These are phyloP conservation scores for Lonchura striata DNA, from an alignment of 2,113 vertebrate genomes.

Conservation along the genomic window DNA sequence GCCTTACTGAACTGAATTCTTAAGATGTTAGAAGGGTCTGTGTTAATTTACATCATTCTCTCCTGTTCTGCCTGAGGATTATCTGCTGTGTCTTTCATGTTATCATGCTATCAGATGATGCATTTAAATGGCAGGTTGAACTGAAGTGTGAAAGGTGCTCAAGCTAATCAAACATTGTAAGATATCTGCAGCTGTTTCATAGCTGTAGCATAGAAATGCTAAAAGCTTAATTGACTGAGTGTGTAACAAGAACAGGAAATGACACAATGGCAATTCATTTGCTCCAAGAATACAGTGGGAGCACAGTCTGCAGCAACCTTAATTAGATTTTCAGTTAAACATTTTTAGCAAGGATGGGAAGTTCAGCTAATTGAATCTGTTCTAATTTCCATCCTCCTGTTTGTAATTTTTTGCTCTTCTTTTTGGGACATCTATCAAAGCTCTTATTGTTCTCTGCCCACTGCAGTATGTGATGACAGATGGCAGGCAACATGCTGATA, in stretches of 20 bases:
- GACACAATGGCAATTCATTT: constrained; percentile 24
- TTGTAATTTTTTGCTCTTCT: neutral
- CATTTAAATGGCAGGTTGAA: neutral
- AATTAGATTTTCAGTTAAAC: constrained; percentile 21
- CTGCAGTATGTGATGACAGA: constrained; percentile 2
- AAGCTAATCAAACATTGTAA: neutral
- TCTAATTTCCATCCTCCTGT: constrained; percentile 36
- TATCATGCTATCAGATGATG: neutral
- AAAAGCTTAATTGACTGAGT: neutral
- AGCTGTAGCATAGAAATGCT: neutral
- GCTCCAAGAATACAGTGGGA: neutral
- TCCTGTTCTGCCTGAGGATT: neutral
- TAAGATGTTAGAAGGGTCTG: neutral
- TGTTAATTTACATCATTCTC: neutral
- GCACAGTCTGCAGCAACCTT: neutral
- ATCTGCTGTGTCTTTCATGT: neutral
- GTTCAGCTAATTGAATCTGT: constrained; percentile 32
- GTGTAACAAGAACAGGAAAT: constrained; percentile 38
- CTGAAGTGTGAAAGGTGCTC: neutral
- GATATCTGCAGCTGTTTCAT: neutral
- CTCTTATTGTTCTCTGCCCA: neutral
- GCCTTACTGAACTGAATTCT: neutral
- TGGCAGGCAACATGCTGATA: constrained; percentile 23
- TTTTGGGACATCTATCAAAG: neutral
- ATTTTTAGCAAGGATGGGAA: constrained; percentile 15